These are phyloP conservation scores for Bombycilla garrulus DNA, from an alignment of 2,113 vertebrate species.

Conservation along the genomic window DNA sequence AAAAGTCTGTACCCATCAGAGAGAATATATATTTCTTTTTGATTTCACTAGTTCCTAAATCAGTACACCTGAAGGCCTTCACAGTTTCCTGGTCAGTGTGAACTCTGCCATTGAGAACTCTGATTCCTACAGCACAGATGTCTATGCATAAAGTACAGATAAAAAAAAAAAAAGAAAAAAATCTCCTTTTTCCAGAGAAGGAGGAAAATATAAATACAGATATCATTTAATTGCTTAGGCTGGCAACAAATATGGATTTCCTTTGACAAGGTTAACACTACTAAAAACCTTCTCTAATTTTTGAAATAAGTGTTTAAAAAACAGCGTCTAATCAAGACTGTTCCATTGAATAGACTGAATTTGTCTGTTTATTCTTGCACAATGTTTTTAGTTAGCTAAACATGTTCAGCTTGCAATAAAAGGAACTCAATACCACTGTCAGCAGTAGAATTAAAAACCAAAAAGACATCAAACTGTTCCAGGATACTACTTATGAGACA, in stretches of 20 bases:
- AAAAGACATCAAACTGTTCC: neutral
- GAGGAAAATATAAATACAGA: neutral
- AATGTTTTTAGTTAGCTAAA: neutral
- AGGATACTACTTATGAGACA: neutral
- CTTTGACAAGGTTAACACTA: neutral
- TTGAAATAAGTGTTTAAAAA: neutral
- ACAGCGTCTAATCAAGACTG: neutral
- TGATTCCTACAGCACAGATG: neutral
- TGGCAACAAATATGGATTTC: neutral
- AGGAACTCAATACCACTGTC: neutral
- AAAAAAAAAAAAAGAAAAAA: neutral
- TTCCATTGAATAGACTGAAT: neutral
- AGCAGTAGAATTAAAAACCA: neutral
- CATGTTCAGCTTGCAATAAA: neutral
- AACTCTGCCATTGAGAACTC: neutral
- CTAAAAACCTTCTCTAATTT: neutral
- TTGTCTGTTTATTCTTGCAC: neutral
- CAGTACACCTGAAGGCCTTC: neutral
- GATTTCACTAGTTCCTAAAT: neutral
- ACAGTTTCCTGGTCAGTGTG: neutral
- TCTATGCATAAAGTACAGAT: neutral
- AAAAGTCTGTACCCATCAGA: neutral
- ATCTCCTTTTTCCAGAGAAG: neutral
- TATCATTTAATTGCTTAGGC: neutral
- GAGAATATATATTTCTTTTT: neutral